These are phyloP conservation scores for Drosophila algonquin DNA, from an alignment of 2,888 invertebrate species.

Conservation along the genomic window DNA sequence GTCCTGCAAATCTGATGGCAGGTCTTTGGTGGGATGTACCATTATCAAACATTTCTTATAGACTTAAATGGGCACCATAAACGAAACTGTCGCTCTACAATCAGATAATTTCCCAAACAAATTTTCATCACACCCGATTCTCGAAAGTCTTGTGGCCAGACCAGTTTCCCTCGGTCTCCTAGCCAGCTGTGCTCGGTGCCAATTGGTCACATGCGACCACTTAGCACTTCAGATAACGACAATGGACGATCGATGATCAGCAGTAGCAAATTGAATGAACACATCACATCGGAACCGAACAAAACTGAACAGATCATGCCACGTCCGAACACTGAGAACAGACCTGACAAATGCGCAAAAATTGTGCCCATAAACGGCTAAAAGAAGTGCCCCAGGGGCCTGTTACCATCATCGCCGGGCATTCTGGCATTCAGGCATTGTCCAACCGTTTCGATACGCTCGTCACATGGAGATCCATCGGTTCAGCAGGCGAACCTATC, in stretches of 20 bases:
- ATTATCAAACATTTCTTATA: too few relatives aligned
- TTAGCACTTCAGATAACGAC: slow-evolving; percentile 65
- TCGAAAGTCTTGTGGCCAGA: too few relatives aligned
- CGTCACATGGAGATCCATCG: too few relatives aligned
- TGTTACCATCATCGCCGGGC: slow-evolving; percentile 1
- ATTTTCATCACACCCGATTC: too few relatives aligned
- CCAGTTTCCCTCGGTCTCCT: background rate
- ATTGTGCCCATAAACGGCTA: background rate
- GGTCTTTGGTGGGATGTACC: too few relatives aligned
- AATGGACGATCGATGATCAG: slow-evolving; percentile 7
- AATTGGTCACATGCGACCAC: slow-evolving; percentile 76
- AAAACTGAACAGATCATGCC: slow-evolving; percentile 27
- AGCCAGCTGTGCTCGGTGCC: slow-evolving; percentile 52
- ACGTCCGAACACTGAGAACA: background rate
- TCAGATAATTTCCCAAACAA: too few relatives aligned
- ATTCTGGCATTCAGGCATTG: too few relatives aligned
- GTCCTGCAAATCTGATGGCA: too few relatives aligned
- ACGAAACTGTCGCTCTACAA: too few relatives aligned
- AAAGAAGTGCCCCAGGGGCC: background rate
- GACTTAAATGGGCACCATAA: too few relatives aligned
- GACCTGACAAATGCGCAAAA: slow-evolving; percentile 16
- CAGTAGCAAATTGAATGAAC: slow-evolving; percentile 16
- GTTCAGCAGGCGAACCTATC: too few relatives aligned
- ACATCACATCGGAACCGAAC: slow-evolving; percentile 18
- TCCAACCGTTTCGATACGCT: too few relatives aligned